Base-by-base conservation (phyloP, 35 echinoderm and acorn worm species). In the Apostichopus parvimensis region DNA sequence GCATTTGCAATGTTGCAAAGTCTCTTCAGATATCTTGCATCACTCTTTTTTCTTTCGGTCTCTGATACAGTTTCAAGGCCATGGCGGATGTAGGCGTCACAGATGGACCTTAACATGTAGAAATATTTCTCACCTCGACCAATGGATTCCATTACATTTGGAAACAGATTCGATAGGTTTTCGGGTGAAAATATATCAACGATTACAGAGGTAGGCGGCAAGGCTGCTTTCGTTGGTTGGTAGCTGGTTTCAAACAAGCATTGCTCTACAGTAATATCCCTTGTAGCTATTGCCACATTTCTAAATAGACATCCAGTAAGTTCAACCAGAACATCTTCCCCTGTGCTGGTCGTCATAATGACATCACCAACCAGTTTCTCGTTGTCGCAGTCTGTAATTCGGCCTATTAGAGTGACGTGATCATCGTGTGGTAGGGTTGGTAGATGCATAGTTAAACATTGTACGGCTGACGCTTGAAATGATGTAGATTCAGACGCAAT, bases 41-140 rank as follows among this genome's bases (percentile, higher is more conserved):
- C 56, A 56, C 79, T 76, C 22, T 91, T 78, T 54, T 71, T 76
- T 5, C 91, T 66, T 77, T 97, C 93, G 8, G 78, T 83, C 20
- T 82, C 91, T 56, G 95, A 93, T 23, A 96, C 94, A 17, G 93
- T 94, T 6, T 79, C 90, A 53, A 98, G 73, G 1, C 92, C 97
- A 92, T 98, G 90, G 76, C 82, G 86, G 25, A 98, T 98, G 76
- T 98, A 98, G 4, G 97, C 93, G 17, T 77, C 77, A 73, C 97
- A 93, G 6, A 98, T 94, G 20, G 73, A 92, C 58, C 89, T 87
- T 17, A 98, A 61, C 71, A 91, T 91, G 25, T 91, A 53, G 34
- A 90, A 66, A 6, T 94, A 77, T 34, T 94, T 65, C 92, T 98
- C 94, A 18, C 90, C 93, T 53, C 94, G 70, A 24, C 14, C 66